Conservation (phyloP, 1,140 invertebrate genomes). For the Galleria mellonella region DNA sequence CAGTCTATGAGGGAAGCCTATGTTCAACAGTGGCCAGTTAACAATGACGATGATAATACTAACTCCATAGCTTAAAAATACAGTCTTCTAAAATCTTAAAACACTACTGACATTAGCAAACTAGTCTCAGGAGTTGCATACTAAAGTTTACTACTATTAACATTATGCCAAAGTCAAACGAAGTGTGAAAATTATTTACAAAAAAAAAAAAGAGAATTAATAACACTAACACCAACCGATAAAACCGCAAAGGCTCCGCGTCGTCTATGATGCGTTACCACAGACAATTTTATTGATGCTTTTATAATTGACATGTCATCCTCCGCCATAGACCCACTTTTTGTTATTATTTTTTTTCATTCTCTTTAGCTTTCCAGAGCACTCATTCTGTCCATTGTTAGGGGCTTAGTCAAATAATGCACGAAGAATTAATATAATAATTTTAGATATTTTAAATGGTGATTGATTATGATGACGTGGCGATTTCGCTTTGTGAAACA, state of each 20-base stretch:
- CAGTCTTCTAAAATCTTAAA: no score
- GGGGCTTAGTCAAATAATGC: constrained; percentile 65
- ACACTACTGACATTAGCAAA: no score
- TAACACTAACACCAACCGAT: constrained; percentile 4
- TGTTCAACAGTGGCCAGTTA: no score
- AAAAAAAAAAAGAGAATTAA: not conserved
- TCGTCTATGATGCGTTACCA: constrained; percentile 28
- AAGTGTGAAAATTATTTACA: not conserved
- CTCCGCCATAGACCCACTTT: constrained; percentile 25
- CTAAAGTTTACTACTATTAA: no score
- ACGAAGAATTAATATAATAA: constrained; percentile 66
- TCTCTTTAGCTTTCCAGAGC: constrained; percentile 34
- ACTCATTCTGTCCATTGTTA: constrained; percentile 58
- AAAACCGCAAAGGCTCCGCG: constrained; percentile 37
- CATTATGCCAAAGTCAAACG: no score
- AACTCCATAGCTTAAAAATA: no score
- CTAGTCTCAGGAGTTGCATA: no score
- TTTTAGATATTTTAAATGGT: constrained; percentile 65
- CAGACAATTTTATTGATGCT: constrained; percentile 35
- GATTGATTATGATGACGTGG: constrained; percentile 65
- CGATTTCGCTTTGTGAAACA: constrained; percentile 28
- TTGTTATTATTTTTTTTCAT: constrained; percentile 28
- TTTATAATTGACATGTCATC: constrained; percentile 68
- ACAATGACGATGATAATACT: no score
- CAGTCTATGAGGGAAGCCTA: no score